A percentile compares a stretch with the other conserved stretches of the same genome.
phyloP scores from a whole-genome alignment of 2,113 vertebrate species.

The Proterorhinus semilunaris region DNA sequence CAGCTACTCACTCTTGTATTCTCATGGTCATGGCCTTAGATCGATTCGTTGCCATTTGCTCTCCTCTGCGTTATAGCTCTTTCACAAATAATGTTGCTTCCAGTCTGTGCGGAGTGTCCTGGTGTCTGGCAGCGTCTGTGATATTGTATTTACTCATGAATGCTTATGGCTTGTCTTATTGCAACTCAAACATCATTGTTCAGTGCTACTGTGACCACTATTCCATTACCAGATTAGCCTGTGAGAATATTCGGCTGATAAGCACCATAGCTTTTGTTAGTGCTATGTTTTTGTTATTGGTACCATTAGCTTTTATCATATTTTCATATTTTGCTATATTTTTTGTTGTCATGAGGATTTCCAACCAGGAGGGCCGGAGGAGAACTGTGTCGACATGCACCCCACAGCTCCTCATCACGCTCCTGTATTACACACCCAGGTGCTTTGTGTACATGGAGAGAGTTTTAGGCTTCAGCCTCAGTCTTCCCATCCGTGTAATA shows the following conservation, averaged over 20 bases:
- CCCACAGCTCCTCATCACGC: constrained; percentile 62
- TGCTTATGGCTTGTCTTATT: constrained; percentile 40
- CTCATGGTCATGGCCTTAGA: constrained; percentile 68
- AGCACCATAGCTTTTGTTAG: background rate
- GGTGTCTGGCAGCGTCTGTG: constrained; percentile 28
- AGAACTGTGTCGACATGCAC: constrained; percentile 62
- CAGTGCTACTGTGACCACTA: constrained; percentile 66
- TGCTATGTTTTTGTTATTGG: constrained; percentile 55
- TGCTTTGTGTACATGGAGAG: constrained; percentile 61
- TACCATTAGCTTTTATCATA: constrained; percentile 56
- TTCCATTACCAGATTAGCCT: constrained; percentile 40
- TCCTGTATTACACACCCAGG: constrained; percentile 60
- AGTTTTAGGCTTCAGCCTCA: constrained; percentile 39
- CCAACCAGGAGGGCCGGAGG: constrained; percentile 23
- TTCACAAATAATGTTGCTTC: constrained; percentile 47
- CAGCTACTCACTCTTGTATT: constrained; percentile 52
- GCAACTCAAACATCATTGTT: constrained; percentile 54
- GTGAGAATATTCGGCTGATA: constrained; percentile 21
- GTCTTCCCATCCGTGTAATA: constrained; percentile 30
- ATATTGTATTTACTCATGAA: constrained; percentile 33
- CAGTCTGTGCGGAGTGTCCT: constrained; percentile 49
- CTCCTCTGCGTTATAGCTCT: constrained; percentile 55
- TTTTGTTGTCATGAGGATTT: constrained; percentile 39
- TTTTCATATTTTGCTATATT: constrained; percentile 62
- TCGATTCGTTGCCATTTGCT: constrained; percentile 59